Evolutionary conservation across 2,888 invertebrate genomes (phyloP), one percentile per base, ranked within the genome.

Genomic region (Drosophila eohydei): DNA sequence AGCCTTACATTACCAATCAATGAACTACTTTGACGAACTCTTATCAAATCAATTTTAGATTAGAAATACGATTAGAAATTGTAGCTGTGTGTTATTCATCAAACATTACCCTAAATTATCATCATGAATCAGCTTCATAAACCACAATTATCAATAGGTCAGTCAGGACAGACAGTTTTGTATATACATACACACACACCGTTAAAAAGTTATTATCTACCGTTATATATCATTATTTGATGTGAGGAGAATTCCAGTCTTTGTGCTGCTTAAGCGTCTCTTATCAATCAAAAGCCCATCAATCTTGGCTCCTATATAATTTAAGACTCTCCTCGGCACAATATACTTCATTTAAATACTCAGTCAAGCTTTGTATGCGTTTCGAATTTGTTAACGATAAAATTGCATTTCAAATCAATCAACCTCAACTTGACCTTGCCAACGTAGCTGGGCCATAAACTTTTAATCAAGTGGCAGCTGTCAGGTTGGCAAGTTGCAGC

Each of bases 381-480:
- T 54, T 55, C 9, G 46, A 63, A 51, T 62, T 26, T 43, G 12
- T 48, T 40, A 38, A 41, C 44, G 55, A 63, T 64, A 62, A 81
- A 85, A 86, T 73, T 78, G 75, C 82, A 87, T 82, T 81, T 74
- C 66, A 69, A 79, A 84, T 88, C 88, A 87, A 83, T 84, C 83
- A 88, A 82, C 56, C 81, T 62, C 68, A 82, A 77, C 74, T 85
- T 84, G 85, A 88, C 88, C 88, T 83, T 84, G 88, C 71, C 69
- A 68, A 40, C 58, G 46, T 38, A 41, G 66, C 48, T 56, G 61
- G 67, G 59, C 77, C 62, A 81, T 83, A 83, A 86, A 50, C 16
- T 50, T 79, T 65, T 61, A 72, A 72, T 76, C 77, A 71, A 78
- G 66, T 52, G 74, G 58, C 77, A 74, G 71, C 78, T 81, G 80